Percentiles rank a stretch among this genome's conserved stretches.
Evolutionary conservation across 2,113 vertebrate genomes (phyloP).

Genomic region (Saimiri boliviensis): DNA sequence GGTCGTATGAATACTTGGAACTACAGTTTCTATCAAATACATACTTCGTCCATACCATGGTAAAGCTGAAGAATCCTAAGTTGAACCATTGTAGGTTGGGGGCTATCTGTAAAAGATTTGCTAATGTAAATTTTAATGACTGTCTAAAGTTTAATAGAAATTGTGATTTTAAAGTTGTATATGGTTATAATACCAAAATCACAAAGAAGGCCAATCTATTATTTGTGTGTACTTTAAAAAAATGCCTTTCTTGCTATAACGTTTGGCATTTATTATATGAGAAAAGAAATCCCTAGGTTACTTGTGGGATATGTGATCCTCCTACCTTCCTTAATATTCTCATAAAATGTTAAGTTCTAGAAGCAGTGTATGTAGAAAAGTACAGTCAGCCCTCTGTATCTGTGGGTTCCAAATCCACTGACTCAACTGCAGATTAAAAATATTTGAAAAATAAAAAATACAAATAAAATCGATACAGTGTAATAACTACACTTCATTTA

Average conservation of each 20-base stretch:
- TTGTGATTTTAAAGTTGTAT: slow-evolving; percentile 23
- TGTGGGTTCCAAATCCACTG: background rate
- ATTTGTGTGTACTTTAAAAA: background rate
- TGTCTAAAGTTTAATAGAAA: background rate
- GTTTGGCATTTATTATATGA: slow-evolving; percentile 21
- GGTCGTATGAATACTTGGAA: background rate
- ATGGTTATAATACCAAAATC: slow-evolving; percentile 26
- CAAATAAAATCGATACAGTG: background rate
- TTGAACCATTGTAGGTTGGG: background rate
- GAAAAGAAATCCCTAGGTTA: background rate
- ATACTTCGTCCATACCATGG: background rate
- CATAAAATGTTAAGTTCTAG: slow-evolving; percentile 15
- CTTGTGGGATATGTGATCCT: background rate
- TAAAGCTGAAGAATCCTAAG: background rate
- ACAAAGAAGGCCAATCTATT: background rate
- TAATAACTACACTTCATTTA: background rate
- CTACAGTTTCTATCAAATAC: background rate
- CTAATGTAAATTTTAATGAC: background rate
- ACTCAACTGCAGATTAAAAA: background rate
- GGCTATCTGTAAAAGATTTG: background rate
- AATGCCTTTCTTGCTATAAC: background rate
- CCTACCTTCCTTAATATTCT: background rate
- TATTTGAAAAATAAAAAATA: background rate
- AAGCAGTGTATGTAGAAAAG: background rate
- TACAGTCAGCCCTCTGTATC: background rate